Base-by-base conservation (phyloP, 2,888 invertebrate genomes). In the Callosobruchus maculatus region DNA sequence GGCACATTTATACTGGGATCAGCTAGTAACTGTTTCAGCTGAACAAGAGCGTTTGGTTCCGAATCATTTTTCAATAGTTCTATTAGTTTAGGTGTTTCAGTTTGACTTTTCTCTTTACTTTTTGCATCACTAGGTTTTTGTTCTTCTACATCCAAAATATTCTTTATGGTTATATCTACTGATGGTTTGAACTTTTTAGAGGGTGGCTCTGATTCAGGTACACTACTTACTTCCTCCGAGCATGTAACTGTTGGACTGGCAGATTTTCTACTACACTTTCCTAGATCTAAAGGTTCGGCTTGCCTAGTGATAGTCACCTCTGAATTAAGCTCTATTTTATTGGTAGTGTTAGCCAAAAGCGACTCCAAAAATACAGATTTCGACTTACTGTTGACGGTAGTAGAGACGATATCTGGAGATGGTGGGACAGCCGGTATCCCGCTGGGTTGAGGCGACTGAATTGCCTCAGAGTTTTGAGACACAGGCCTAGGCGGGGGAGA, bases 161-260 rank as follows among this genome's bases (percentile, higher is more conserved):
- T 90, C 88, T 87, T 91, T 85, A 88, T 79, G 0, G 87, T 87
- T 66, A 87, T 85, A 75, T 88, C 87, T 76, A 88, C 88, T 18
- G 87, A 82, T 13, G 21, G 67, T 82, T 89, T 90, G n/a, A 87
- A 82, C 75, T 89, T 88, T 81, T 90, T 90, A 9, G 74, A 70
- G 2, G 88, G 84, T 0, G 90, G 89, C 79, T 89, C 88, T 67
- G 71, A 18, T 20, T 67, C 74, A 76, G 84, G 88, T 75, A 90
- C 88, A 80, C 90, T 90, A 78, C 91, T 91, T 2, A 91, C 91
- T 84, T 93, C 93, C 80, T 93, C 93, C 0, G 93, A 93, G 81
- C 93, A 93, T n/a, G 92, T 91, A 0, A 93, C 92, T 0, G 93
- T 93, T 0, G 93, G 93, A 85, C 93, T 93, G 0, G 91, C 92